These are phyloP conservation scores for Ariopsis seemanni DNA, from an alignment of 2,113 vertebrate genomes.

Conservation along the genomic window DNA sequence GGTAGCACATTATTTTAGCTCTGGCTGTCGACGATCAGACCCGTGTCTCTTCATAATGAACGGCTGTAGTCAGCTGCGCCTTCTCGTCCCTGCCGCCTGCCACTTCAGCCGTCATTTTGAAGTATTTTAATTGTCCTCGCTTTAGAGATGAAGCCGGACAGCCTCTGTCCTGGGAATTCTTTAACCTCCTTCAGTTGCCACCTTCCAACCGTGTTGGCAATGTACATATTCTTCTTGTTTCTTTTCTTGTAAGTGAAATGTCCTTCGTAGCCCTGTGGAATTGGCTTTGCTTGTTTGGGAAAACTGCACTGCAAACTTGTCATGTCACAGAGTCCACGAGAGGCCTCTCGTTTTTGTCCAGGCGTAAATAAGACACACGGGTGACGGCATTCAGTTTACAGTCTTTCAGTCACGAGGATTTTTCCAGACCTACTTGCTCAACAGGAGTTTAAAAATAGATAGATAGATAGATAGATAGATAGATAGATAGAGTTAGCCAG, in stretches of 20 bases:
- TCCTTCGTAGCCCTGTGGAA: conserved; percentile 16
- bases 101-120: conserved; percentile 45
- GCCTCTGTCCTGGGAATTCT: conserved; percentile 41
- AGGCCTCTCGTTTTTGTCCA: neutral
- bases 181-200: conserved; percentile 19
- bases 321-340: neutral
- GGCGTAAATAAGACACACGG: neutral
- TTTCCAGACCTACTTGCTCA: neutral
- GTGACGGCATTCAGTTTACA: neutral
- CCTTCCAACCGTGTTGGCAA: conserved; percentile 1
- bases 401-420: neutral
- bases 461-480: neutral
- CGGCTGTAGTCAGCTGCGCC: conserved; percentile 46
- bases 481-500: neutral
- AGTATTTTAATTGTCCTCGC: conserved; percentile 59
- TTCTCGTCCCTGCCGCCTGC: conserved; percentile 27
- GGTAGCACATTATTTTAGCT: conserved; percentile 48
- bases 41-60: conserved; percentile 56
- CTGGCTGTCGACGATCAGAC: conserved; percentile 39
- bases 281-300: neutral
- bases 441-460: neutral
- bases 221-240: neutral
- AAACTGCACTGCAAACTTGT: neutral
- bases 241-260: conserved; percentile 18
- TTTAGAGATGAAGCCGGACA: conserved; percentile 52